Evolutionary conservation across 2,797 vertebrate species (phyloP).

Genomic region (Peromyscus attwateri): DNA sequence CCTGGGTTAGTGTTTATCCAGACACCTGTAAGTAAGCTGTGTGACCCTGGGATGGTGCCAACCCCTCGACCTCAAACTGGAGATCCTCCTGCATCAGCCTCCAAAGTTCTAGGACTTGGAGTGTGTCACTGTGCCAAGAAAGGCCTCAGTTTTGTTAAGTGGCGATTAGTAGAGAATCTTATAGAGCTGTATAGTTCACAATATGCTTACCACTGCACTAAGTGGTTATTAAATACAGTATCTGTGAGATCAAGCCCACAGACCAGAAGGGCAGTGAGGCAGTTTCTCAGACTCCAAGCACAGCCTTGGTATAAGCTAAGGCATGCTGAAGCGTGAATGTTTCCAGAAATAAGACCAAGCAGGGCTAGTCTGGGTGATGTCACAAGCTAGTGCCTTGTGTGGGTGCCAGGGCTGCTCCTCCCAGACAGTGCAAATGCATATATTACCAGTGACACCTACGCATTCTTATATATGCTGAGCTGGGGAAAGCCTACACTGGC

Average conservation of each 20-base stretch:
- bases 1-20: slow-evolving; percentile 29
- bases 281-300: neutral
- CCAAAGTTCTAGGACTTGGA: neutral
- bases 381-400: slow-evolving; percentile 46
- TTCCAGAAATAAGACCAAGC: slow-evolving; percentile 58
- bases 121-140: neutral
- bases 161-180: neutral
- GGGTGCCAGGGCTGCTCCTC: slow-evolving; percentile 73
- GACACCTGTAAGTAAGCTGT: neutral
- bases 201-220: neutral
- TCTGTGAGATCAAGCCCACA: slow-evolving; percentile 26
- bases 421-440: slow-evolving; percentile 55
- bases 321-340: slow-evolving; percentile 53
- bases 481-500: slow-evolving; percentile 71
- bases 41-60: neutral
- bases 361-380: slow-evolving; percentile 65
- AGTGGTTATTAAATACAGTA: neutral
- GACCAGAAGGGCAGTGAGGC: neutral
- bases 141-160: neutral
- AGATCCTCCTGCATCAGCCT: neutral
- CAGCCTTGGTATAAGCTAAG: neutral
- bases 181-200: neutral
- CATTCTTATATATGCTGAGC: slow-evolving; percentile 75
- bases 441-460: slow-evolving; percentile 71
- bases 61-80: neutral